Conservation (phyloP, 2,797 vertebrate genomes). For the Hippoglossus hippoglossus region DNA sequence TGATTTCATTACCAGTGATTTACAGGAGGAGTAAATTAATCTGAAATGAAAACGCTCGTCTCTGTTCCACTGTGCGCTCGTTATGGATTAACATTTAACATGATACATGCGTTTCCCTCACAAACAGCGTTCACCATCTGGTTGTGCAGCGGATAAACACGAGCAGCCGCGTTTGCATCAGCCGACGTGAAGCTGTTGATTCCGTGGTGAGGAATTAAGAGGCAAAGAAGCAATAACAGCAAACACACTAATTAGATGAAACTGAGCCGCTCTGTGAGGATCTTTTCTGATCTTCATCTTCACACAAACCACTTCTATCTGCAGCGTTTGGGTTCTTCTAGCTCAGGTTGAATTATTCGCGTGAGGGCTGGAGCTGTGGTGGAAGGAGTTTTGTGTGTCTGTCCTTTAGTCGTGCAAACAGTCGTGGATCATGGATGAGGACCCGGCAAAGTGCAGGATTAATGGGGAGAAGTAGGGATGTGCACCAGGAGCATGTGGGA, state of each 20-base stretch:
- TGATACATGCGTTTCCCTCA: constrained; percentile 23
- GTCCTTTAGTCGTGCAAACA: constrained; percentile 1
- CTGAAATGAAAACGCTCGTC: constrained; percentile 26
- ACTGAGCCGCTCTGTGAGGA: constrained; percentile 22
- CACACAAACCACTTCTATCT: constrained; percentile 38
- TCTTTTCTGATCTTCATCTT: constrained; percentile 48
- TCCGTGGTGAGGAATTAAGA: constrained; percentile 27
- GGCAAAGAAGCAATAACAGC: constrained; percentile 48
- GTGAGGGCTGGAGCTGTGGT: not conserved
- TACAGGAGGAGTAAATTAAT: constrained; percentile 39
- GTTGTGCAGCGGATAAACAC: not conserved
- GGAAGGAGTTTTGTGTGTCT: constrained; percentile 4
- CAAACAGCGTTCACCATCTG: constrained; percentile 10
- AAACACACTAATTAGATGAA: constrained; percentile 64
- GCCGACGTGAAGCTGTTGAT: constrained; percentile 30
- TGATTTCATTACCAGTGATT: constrained; percentile 39
- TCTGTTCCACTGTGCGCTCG: constrained; percentile 39
- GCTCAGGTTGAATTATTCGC: constrained; percentile 22
- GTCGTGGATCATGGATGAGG: not conserved
- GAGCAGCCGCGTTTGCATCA: not conserved
- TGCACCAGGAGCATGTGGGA: not conserved
- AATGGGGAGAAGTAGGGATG: not conserved
- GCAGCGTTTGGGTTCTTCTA: constrained; percentile 29
- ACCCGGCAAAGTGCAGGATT: not conserved
- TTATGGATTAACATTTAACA: constrained; percentile 35